Percentiles rank a stretch among this genome's conserved stretches.
These are phyloP conservation scores for Drosophila subobscura DNA, from an alignment of 1,140 invertebrate species.

Conservation along the genomic window DNA sequence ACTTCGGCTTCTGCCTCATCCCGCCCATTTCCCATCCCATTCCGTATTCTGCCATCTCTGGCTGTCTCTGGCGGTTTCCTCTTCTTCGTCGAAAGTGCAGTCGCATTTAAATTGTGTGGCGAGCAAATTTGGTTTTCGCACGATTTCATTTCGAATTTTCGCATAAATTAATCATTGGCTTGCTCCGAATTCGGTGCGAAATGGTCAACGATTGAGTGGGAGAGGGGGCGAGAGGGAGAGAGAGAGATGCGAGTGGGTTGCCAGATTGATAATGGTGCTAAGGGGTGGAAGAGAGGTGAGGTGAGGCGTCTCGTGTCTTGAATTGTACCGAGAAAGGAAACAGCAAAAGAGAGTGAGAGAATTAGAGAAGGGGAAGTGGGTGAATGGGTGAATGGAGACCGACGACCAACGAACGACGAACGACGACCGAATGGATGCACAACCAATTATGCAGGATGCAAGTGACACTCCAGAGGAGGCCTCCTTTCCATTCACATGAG, in stretches of 20 bases:
- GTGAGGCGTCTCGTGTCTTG: too few species aligned
- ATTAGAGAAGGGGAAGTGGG: too few species aligned
- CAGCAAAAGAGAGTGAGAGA: background rate
- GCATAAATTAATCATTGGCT: conserved; percentile 66
- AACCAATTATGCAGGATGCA: conserved; percentile 71
- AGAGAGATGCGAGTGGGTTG: background rate
- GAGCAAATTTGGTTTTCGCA: conserved; percentile 70
- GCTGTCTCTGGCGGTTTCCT: conserved; percentile 6
- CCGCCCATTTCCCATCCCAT: background rate
- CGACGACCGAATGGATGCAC: conserved; percentile 48
- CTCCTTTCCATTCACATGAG: conserved; percentile 8
- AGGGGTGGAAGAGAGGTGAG: too few species aligned
- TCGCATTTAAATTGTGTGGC: conserved; percentile 34
- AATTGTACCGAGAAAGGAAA: too few species aligned
- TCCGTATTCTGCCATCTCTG: background rate
- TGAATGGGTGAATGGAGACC: too few species aligned
- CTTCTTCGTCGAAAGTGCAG: background rate
- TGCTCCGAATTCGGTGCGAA: conserved; percentile 39
- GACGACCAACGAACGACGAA: too few species aligned
- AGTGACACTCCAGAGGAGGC: conserved; percentile 52
- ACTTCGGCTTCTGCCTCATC: too few species aligned
- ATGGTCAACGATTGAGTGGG: conserved; percentile 15
- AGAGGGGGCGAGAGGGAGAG: background rate
- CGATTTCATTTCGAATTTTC: conserved; percentile 67
- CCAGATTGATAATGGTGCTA: too few species aligned